Evolutionary conservation across 2,888 invertebrate species (phyloP).

Genomic region (Rhopalosiphum nymphaeae): DNA sequence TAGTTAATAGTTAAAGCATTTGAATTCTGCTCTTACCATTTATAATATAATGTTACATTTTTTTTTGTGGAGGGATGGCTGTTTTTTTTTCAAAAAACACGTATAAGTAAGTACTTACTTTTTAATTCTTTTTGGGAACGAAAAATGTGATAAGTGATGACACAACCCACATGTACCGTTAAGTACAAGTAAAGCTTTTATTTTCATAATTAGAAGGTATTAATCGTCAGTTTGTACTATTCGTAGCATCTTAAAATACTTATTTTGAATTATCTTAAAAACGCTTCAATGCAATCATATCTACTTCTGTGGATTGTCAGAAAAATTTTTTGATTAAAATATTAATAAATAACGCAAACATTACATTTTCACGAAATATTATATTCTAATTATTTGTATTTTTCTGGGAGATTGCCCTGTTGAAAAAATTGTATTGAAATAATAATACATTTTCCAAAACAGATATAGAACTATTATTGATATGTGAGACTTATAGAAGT

Average conservation of each 20-base stretch:
- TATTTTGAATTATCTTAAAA: no score
- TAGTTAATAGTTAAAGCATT: not conserved
- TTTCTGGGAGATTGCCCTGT: not conserved
- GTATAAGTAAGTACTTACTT: not conserved
- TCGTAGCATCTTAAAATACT: no score
- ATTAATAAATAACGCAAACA: not conserved
- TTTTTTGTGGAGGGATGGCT: not conserved
- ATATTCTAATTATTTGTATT: not conserved
- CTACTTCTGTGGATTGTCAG: not conserved
- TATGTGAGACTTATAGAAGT: not conserved
- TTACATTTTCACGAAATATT: not conserved
- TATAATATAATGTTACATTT: not conserved
- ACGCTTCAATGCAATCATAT: not conserved
- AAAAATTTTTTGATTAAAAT: not conserved
- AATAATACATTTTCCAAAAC: not conserved
- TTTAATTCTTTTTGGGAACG: not conserved
- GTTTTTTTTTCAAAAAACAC: not conserved
- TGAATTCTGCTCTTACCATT: not conserved
- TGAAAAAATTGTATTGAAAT: not conserved
- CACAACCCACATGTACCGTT: not conserved
- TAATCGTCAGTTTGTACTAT: no score
- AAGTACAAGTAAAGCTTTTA: no score
- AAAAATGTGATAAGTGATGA: not conserved
- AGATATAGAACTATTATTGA: not conserved
- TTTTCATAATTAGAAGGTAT: no score